These are phyloP conservation scores for Neogale vison DNA, from an alignment of 2,113 vertebrate species.

Conservation along the genomic window DNA sequence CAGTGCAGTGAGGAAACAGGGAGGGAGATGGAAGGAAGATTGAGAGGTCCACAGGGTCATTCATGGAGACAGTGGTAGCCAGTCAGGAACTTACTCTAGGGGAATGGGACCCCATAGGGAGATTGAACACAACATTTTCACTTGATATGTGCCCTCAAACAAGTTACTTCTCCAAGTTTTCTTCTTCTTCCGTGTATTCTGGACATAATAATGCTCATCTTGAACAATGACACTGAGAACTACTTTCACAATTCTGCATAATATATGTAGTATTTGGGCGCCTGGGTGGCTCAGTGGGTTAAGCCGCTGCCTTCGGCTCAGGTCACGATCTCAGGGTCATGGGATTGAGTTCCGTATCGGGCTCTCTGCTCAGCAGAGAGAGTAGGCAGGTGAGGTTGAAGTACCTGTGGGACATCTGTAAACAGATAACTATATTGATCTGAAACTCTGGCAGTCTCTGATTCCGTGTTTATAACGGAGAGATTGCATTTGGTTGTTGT, in stretches of 20 bases:
- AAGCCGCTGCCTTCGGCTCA: too few relatives aligned
- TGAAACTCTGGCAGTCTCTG: too few relatives aligned
- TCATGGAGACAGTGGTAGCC: not conserved
- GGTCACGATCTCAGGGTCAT: too few relatives aligned
- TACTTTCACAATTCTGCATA: not conserved
- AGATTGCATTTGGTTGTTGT: too few relatives aligned
- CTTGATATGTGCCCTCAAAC: not conserved
- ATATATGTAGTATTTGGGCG: not conserved
- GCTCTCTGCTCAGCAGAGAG: too few relatives aligned
- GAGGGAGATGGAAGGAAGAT: not conserved
- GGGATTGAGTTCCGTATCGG: too few relatives aligned
- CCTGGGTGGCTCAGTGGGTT: too few relatives aligned
- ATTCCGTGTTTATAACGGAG: too few relatives aligned
- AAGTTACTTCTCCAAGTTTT: not conserved
- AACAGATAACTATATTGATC: too few relatives aligned
- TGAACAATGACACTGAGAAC: not conserved
- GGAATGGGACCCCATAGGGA: not conserved
- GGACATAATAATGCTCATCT: not conserved
- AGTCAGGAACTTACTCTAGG: not conserved
- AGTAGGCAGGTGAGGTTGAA: too few relatives aligned
- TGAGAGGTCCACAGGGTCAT: accelerated
- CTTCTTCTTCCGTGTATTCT: not conserved
- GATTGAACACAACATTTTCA: not conserved
- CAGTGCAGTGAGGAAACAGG: not conserved
- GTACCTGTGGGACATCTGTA: too few relatives aligned